phyloP scores from a whole-genome alignment of 64 coral and sea anemone species.

The Montipora cactus region DNA sequence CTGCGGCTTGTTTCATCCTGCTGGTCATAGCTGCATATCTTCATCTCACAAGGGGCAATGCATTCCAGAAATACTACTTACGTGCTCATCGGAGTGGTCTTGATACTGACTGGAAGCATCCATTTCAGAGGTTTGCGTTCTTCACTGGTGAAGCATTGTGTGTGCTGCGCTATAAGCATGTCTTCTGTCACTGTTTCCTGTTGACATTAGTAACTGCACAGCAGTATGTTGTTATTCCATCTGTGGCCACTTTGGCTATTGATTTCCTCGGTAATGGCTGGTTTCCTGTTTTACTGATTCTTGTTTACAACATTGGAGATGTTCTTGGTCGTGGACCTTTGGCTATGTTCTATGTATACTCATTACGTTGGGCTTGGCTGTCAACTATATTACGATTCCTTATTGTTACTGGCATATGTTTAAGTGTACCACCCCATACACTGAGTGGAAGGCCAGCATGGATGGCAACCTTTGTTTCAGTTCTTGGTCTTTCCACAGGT shows the following conservation, averaged over 20 bases:
- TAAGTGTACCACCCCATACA: conserved; percentile 91
- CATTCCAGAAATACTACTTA: conserved; percentile 84
- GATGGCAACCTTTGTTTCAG: conserved; percentile 94
- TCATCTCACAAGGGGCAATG: conserved; percentile 78
- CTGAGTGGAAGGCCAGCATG: conserved; percentile 81
- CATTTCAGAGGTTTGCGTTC: conserved; percentile 67
- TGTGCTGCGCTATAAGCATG: conserved; percentile 84
- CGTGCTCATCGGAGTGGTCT: conserved; percentile 73
- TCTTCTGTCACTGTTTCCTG: conserved; percentile 94
- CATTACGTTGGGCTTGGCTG: conserved; percentile 87
- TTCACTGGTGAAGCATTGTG: conserved; percentile 86
- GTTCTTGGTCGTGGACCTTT: conserved; percentile 88
- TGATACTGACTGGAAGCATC: conserved; percentile 68
- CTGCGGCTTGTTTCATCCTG: conserved; percentile 65
- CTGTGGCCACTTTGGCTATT: conserved; percentile 86
- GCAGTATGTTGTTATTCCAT: conserved; percentile 90
- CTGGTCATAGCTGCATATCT: conserved; percentile 77
- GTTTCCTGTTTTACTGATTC: conserved; percentile 89
- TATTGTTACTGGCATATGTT: conserved; percentile 78
- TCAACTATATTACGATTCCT: conserved; percentile 84
- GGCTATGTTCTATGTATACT: conserved; percentile 83
- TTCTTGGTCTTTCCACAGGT: conserved; percentile 89
- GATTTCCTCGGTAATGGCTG: conserved; percentile 94
- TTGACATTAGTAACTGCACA: conserved; percentile 80
- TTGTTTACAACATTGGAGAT: conserved; percentile 92